Evolutionary conservation across 2,888 invertebrate genomes (phyloP).

Genomic region (Himalopsyche anomala): DNA sequence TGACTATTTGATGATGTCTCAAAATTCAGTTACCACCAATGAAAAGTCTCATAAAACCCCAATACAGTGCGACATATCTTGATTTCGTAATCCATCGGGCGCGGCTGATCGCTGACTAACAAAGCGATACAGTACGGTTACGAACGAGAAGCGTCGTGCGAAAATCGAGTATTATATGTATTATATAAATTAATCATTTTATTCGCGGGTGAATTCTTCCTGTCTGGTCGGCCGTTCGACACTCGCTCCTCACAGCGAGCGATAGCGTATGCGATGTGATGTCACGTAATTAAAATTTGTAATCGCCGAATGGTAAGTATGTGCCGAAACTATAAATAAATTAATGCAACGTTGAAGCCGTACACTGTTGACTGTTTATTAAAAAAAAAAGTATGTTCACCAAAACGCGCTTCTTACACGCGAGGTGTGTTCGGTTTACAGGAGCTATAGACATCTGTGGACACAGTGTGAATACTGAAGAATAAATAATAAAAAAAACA

Average conservation of each 20-base stretch:
- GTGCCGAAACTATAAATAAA: slow-evolving; percentile 40
- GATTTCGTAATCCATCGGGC: not conserved
- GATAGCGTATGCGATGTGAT: not conserved
- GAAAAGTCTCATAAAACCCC: no score
- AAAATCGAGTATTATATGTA: no score
- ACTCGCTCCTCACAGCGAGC: not conserved
- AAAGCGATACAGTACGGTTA: not conserved
- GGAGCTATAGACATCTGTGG: not conserved
- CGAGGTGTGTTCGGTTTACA: not conserved
- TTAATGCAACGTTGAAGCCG: slow-evolving; percentile 9
- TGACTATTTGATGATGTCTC: no score
- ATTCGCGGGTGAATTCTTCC: slow-evolving; percentile 3
- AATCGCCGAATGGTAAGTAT: slow-evolving; percentile 11
- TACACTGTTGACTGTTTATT: not conserved
- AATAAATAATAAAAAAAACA: no score
- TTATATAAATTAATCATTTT: no score
- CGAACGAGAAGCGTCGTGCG: not conserved
- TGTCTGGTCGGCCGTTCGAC: not conserved
- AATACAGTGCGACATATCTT: no score
- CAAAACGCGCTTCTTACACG: not conserved
- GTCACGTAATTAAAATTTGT: slow-evolving; percentile 37
- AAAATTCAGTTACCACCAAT: no score
- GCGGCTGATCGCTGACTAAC: not conserved
- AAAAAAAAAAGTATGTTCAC: slow-evolving; percentile 5
- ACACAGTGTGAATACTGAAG: no score